Evolutionary conservation across 2,797 vertebrate genomes (phyloP).

Genomic region (Erethizon dorsatum): DNA sequence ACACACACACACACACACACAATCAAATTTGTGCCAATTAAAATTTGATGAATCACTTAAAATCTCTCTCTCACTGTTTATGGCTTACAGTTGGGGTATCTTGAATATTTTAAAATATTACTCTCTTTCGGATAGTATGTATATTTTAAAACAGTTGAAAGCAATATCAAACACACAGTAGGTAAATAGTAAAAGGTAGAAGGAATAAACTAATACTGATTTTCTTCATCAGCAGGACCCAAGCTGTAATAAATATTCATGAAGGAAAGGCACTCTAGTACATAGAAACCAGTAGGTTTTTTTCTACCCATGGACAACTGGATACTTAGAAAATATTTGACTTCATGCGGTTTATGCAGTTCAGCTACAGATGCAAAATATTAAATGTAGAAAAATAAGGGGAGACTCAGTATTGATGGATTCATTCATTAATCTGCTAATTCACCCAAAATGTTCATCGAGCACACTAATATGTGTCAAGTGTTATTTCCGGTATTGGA

Average conservation of each 20-base stretch:
- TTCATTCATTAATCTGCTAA: neutral
- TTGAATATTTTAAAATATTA: slow-evolving; percentile 21
- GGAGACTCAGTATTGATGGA: neutral
- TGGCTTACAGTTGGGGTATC: neutral
- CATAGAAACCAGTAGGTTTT: neutral
- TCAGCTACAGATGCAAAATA: slow-evolving; percentile 15
- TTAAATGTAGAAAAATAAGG: slow-evolving; percentile 45
- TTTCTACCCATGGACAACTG: neutral
- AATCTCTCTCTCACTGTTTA: neutral
- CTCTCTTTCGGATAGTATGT: neutral
- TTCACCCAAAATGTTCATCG: neutral
- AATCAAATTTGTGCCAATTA: neutral
- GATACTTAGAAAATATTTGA: slow-evolving; percentile 57
- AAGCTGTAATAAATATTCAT: slow-evolving; percentile 37
- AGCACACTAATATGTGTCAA: neutral
- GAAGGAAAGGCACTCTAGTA: neutral
- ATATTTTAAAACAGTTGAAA: slow-evolving; percentile 40
- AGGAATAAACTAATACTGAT: neutral
- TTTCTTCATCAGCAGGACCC: neutral
- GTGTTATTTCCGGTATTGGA: neutral
- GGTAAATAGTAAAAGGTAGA: slow-evolving; percentile 18
- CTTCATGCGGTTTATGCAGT: slow-evolving; percentile 19
- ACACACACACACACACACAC: neutral
- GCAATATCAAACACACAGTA: neutral
- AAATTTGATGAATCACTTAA: neutral